Evolutionary conservation across 2,888 invertebrate species (phyloP), one percentile per base, ranked within the genome.

Genomic region (Stenodera caucasica): DNA sequence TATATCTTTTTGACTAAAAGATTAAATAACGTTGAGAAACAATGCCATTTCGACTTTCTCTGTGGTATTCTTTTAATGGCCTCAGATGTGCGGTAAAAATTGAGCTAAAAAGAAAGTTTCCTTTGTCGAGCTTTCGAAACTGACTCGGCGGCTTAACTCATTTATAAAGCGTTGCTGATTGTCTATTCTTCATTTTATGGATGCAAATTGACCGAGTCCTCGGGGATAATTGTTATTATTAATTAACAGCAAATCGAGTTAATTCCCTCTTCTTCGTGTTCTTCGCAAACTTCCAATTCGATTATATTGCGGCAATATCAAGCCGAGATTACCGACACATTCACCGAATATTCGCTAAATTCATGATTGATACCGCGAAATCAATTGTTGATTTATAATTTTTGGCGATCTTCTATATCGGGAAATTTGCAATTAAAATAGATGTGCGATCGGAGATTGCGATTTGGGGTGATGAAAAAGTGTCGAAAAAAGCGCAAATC

Each of bases 1-100:
- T 64, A 58, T 32, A 57, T 61, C 62, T 67, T 70, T 67, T 69
- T 66, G 68, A 67, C 63, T 59, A 53, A 58, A 66, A 70, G 70
- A 72, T 70, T 72, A 72, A 73, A 72, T 72, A 71, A 69, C 71
- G 66, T 65, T 58, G 62, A 67, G 72, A 69, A 73, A 72, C 71
- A 73, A 70, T 72, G 73, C 68, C 69, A 66, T 70, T 68, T 60
- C 66, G 66, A 67, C 69, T 68, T 66, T 57, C 54, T 37, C 53
- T 55, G n/a, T n/a, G 62, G 63, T 65, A 66, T 68, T 70, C 67
- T 67, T 69, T 68, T 66, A 68, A 66, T 65, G 49, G 65, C 54
- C 59, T 49, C 51, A 40, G 57, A 55, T 58, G 57, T 54, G 55
- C 49, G 15, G 21, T 23, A n/a, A 23, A 51, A 15, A 26, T 14